Base-by-base conservation (phyloP, 2,797 vertebrate species). In the Cirrhinus molitorella region DNA sequence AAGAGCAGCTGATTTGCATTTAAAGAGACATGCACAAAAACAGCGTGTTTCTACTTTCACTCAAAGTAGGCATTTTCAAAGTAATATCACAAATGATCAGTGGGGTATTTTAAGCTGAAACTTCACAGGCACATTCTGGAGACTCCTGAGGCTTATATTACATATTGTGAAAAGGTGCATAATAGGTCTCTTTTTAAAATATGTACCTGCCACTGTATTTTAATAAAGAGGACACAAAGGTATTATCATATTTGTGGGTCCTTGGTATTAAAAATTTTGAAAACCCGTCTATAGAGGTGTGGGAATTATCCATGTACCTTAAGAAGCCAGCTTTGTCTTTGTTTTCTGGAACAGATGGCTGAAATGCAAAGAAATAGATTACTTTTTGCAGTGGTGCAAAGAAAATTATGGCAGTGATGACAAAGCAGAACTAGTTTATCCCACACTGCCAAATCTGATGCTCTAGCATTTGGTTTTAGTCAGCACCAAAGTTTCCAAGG, bases 331-430 rank as follows among this genome's bases (percentile, higher is more conserved):
- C 28, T 37, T 23, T 77, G 57, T 25, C 11, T 47, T 34, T 19
- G 0, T 16, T 34, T 8, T 51, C 25, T 66, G 21, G 16, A 66
- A 51, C 43, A 79, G 76, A 79, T 79, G 76, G 61, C 61, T 49
- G 4, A 51, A 65, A 79, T 79, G 45, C 28, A 75, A 51, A 43
- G 53, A 63, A 73, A 72, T 61, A 51, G 21, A 23, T 63, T 37
- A 65, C 57, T 61, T 73, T 81, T 63, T 73, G 70, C 70, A 40
- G 43, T 23, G 11, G 17, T 51, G 67, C 40, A 47, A 43, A 59
- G 53, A 72, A 72, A 61, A 72, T 73, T 17, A 65, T 63, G 68
- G 21, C 68, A 74, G 57, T 49, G 80, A 65, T 81, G 80, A 81
- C 34, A 7, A 40, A 6, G 31, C 57, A 65, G 47, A 74, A 53